These are phyloP conservation scores for Procambarus clarkii DNA, from an alignment of 1,140 invertebrate species.

Conservation along the genomic window DNA sequence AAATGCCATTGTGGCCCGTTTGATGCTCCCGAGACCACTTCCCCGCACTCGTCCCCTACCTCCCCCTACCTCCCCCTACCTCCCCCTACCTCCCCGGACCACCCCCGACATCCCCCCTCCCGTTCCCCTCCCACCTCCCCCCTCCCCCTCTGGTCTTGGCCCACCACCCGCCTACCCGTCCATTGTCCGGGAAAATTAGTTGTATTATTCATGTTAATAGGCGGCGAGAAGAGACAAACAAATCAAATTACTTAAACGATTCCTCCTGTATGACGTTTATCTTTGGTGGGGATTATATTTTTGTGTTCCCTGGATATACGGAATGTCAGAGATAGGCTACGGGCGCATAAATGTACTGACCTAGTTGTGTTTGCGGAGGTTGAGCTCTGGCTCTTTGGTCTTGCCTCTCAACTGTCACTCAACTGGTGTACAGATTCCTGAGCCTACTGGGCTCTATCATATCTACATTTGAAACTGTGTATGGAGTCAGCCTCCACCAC, in stretches of 20 bases:
- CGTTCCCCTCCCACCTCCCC: background rate
- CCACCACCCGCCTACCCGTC: background rate
- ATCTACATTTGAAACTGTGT: no score
- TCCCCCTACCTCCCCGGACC: background rate
- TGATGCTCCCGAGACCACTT: background rate
- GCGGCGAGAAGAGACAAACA: constrained; percentile 26
- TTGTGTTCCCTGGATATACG: no score
- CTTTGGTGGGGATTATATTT: background rate
- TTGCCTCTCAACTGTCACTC: no score
- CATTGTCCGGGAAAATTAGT: constrained; percentile 36
- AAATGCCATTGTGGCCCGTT: background rate
- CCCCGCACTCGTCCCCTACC: background rate
- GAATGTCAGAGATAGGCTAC: no score
- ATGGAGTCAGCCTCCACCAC: no score
- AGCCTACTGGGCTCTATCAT: no score
- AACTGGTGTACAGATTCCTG: no score
- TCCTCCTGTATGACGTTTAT: background rate
- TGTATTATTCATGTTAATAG: constrained; percentile 41
- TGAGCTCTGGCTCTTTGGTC: no score
- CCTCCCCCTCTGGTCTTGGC: background rate
- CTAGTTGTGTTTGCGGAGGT: no score
- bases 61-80: background rate
- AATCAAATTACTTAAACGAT: constrained; percentile 26
- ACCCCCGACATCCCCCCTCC: background rate
- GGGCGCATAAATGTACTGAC: no score